Evolutionary conservation across 2,888 invertebrate genomes (phyloP).

Genomic region (Seladonia tumulorum): DNA sequence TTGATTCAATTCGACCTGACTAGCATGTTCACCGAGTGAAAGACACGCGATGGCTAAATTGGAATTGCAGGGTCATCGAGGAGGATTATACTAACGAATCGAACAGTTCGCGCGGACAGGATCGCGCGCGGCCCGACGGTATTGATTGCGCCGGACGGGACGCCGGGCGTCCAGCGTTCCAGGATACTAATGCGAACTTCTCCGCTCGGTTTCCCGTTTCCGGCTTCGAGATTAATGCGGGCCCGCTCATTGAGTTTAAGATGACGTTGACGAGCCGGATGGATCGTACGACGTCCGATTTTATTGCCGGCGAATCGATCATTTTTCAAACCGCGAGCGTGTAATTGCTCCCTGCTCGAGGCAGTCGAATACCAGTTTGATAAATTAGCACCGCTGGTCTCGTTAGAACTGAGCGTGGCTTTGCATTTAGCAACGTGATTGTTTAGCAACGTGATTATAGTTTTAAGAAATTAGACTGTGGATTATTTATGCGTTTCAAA

Average conservation of each 20-base stretch:
- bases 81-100: background rate
- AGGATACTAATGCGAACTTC: background rate
- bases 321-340: background rate
- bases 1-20: constrained; percentile 8
- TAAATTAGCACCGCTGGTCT: background rate
- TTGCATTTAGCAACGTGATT: too few relatives aligned
- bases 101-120: background rate
- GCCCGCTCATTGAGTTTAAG: background rate
- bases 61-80: constrained; percentile 15
- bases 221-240: background rate
- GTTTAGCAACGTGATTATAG: too few relatives aligned
- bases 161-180: background rate
- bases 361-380: background rate
- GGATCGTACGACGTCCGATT: background rate
- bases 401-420: too few relatives aligned
- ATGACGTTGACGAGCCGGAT: background rate
- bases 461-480: too few relatives aligned
- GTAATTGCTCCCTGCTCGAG: background rate
- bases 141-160: constrained; percentile 17
- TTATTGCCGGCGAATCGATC: background rate
- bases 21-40: constrained; percentile 2
- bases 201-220: background rate
- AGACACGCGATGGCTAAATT: constrained; percentile 15
- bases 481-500: too few relatives aligned
- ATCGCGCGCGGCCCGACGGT: constrained; percentile 8